Base-by-base conservation (phyloP, 2,113 vertebrate species). In the Oncorhynchus keta region DNA sequence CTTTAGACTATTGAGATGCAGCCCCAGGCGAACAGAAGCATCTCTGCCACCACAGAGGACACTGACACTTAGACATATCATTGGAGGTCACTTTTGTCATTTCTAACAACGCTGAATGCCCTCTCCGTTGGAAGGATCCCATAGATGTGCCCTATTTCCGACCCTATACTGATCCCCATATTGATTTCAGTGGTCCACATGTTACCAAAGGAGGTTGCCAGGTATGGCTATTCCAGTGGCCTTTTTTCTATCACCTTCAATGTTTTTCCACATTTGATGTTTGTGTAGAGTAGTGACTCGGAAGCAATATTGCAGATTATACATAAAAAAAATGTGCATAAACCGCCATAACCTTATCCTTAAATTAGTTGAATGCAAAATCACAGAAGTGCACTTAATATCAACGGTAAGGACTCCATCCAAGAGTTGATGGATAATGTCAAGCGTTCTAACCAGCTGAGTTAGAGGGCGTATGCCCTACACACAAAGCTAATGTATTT, bases 331-430 rank as follows among this genome's bases (percentile, higher is more conserved):
- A 45, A 45, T 55, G 1, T 5, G 14, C 51, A 18, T 51, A 51
- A 14, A 14, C 59, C 1, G n/a, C n/a, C 18, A 7, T 62, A 62
- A 22, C n/a, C 28, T 55, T 55, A 16, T 5, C 51, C 51, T 16
- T 20, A 18, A 68, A 35, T 32, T 35, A 66, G 62, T 51, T 79
- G 48, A 78, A 75, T 68, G 68, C 77, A 86, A 81, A 16, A 72
- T 82, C 76, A 83, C 86, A 83, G 4, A 91, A 89, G 89, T 92
- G 89, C 85, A 83, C 83, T 90, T 88, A 86, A 79, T 9, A 32
- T 55, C 39, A 45, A 45, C 6, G 3, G 28, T 20, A 16, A 2
- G 11, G 28, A 16, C 14, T 13, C 28, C 65, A 67, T 28, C 28
- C 24, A 32, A 66, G 14, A 30, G 65, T 67, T 16, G 13, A 30